A percentile compares a stretch with the other conserved stretches of the same genome.
phyloP scores from a whole-genome alignment of 2,797 vertebrate species.

The Hephaestus fuliginosus region DNA sequence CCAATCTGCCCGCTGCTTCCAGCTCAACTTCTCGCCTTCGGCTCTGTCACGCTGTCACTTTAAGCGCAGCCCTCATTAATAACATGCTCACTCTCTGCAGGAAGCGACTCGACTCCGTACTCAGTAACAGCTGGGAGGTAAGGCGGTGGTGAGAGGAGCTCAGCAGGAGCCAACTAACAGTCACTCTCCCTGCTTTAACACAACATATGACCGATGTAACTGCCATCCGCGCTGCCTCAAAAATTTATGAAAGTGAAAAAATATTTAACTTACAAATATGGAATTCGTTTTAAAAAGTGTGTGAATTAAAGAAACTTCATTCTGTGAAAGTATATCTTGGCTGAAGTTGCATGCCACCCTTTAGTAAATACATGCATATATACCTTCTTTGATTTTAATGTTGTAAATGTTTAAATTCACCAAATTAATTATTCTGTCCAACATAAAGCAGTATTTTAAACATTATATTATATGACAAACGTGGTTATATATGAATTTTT shows the following conservation, averaged over 20 bases:
- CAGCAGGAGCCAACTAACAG: conserved; percentile 80
- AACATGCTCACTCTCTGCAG: conserved; percentile 80
- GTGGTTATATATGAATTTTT: not conserved
- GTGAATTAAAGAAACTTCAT: not conserved
- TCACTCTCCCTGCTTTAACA: conserved; percentile 44
- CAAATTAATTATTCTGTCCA: not conserved
- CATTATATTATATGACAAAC: not conserved
- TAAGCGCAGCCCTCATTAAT: conserved; percentile 82
- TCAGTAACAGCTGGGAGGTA: conserved; percentile 83
- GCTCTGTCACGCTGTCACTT: conserved; percentile 78
- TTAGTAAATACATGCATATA: not conserved
- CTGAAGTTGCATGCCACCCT: not conserved
- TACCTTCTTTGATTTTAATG: not conserved
- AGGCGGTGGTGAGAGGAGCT: conserved; percentile 65
- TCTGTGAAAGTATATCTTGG: not conserved
- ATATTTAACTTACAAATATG: not conserved
- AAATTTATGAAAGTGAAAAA: not conserved
- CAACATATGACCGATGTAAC: conserved; percentile 59
- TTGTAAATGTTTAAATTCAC: not conserved
- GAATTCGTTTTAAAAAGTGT: not conserved
- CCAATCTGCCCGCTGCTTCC: conserved; percentile 62
- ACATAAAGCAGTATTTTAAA: not conserved
- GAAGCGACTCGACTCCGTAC: conserved; percentile 68
- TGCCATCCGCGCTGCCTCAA: conserved; percentile 40
- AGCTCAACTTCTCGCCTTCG: conserved; percentile 62